Evolutionary conservation across 1,140 invertebrate species (phyloP).

Genomic region (Hyposmocoma kahamanoa): DNA sequence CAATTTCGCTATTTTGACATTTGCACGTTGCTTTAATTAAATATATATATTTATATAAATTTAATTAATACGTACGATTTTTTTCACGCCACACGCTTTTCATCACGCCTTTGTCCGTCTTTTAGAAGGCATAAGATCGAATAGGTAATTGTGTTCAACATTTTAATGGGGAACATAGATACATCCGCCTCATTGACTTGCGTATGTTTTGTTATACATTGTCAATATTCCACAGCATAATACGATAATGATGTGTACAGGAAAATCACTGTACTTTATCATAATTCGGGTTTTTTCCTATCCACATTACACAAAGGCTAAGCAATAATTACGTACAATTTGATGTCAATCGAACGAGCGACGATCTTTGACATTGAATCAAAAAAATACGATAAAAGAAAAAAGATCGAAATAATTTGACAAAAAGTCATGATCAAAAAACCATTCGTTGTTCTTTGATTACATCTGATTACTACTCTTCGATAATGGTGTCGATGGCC

Average conservation of each 20-base stretch:
- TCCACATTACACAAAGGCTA: neutral
- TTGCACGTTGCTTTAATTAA: too few relatives aligned
- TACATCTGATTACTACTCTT: constrained; percentile 58
- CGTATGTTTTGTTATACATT: too few relatives aligned
- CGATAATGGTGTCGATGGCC: constrained; percentile 39
- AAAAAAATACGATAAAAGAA: constrained; percentile 27
- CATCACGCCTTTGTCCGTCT: too few relatives aligned
- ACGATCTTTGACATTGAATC: constrained; percentile 53
- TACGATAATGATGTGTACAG: neutral
- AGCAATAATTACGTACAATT: constrained; percentile 32
- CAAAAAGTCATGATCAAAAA: constrained; percentile 38
- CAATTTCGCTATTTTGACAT: too few relatives aligned
- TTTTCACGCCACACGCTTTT: too few relatives aligned
- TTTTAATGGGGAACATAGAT: too few relatives aligned
- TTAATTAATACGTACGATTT: too few relatives aligned
- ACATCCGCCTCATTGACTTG: too few relatives aligned
- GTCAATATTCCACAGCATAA: neutral
- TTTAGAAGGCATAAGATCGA: too few relatives aligned
- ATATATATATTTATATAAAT: too few relatives aligned
- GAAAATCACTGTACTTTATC: neutral
- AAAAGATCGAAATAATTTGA: constrained; percentile 43
- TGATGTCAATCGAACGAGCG: constrained; percentile 52
- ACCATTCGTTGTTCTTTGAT: constrained; percentile 50
- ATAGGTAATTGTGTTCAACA: too few relatives aligned
- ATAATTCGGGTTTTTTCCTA: constrained; percentile 3